These are phyloP conservation scores for Phyllotis vaccarum DNA, from an alignment of 2,797 vertebrate genomes.

Conservation along the genomic window DNA sequence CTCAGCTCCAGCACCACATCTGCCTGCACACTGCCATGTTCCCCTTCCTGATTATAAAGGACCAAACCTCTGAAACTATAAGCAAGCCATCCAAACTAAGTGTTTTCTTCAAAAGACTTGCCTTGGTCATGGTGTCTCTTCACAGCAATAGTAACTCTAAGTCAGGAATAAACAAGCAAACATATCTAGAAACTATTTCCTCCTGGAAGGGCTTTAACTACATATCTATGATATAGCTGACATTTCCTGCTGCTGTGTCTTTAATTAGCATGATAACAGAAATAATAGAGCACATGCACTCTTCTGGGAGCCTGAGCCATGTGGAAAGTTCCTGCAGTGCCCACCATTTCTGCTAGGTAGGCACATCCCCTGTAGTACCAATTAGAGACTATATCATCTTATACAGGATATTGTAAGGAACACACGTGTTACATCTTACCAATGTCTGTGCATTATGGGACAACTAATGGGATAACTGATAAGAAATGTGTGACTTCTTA, in stretches of 20 bases:
- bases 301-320: not conserved
- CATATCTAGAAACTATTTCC: not conserved
- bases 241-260: not conserved
- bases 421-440: not conserved
- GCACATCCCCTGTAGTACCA: not conserved
- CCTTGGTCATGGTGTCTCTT: too few relatives aligned
- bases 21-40: too few relatives aligned
- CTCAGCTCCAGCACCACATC: too few relatives aligned
- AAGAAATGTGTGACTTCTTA: not conserved
- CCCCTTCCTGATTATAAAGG: too few relatives aligned
- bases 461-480: not conserved
- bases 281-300: not conserved
- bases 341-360: not conserved
- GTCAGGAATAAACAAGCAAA: not conserved
- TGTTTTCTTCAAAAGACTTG: too few relatives aligned
- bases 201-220: not conserved
- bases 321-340: not conserved
- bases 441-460: not conserved
- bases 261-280: not conserved
- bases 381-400: not conserved
- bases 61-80: too few relatives aligned
- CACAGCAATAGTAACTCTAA: too few relatives aligned
- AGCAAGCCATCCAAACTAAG: too few relatives aligned
- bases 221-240: not conserved
- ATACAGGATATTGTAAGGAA: not conserved